Evolutionary conservation across 2,113 vertebrate species (phyloP).

Genomic region (Bothrops jararaca): DNA sequence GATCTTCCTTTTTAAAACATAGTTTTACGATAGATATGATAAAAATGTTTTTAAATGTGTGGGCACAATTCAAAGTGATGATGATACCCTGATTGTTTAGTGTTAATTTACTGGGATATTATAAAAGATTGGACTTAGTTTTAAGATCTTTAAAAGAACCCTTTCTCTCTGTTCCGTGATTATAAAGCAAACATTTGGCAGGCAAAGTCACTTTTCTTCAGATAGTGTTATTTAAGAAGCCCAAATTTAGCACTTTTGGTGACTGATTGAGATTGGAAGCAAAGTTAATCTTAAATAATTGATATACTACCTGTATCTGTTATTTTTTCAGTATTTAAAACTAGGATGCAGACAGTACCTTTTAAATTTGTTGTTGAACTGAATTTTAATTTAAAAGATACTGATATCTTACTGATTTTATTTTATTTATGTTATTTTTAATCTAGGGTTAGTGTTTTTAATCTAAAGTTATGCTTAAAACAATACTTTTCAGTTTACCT

Average conservation of each 20-base stretch:
- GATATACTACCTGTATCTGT: background rate
- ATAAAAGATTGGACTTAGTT: background rate
- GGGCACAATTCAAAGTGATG: background rate
- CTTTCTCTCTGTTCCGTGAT: background rate
- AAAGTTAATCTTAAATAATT: background rate
- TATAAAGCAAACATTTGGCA: background rate
- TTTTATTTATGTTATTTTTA: background rate
- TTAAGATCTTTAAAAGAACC: background rate
- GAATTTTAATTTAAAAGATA: background rate
- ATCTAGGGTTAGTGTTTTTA: background rate
- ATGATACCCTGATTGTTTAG: background rate
- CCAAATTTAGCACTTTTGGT: background rate
- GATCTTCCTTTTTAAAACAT: background rate
- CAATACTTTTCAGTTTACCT: background rate
- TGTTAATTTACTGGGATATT: background rate
- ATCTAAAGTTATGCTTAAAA: background rate
- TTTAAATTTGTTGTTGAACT: background rate
- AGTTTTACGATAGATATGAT: background rate
- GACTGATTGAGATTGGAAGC: background rate
- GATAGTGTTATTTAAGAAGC: background rate
- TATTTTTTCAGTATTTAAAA: background rate
- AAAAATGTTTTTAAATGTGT: background rate
- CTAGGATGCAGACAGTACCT: background rate
- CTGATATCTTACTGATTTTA: background rate
- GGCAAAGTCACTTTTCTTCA: background rate